Evolutionary conservation across 2,797 vertebrate species (phyloP).

Genomic region (Lepus townsendii): DNA sequence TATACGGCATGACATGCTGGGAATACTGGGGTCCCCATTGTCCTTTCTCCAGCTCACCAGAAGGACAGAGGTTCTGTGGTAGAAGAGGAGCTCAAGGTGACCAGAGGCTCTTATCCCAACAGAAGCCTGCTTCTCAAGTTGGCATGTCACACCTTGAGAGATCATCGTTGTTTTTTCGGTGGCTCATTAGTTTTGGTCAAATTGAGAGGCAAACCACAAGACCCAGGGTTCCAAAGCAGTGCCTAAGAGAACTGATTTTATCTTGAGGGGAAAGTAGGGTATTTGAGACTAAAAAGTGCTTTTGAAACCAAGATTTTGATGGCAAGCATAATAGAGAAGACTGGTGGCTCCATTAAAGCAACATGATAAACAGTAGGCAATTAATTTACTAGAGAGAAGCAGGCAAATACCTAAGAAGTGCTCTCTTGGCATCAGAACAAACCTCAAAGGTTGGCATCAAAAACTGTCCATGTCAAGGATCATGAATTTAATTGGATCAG

Average conservation of each 20-base stretch:
- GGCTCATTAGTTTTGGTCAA: background rate
- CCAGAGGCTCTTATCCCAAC: background rate
- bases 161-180: background rate
- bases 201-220: background rate
- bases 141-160: background rate
- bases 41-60: background rate
- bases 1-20: background rate
- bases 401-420: background rate
- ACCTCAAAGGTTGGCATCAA: background rate
- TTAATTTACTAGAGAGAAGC: background rate
- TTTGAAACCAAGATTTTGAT: background rate
- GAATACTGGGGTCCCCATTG: background rate
- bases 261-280: background rate
- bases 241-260: background rate
- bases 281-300: background rate
- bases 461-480: background rate
- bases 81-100: background rate
- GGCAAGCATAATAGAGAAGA: background rate
- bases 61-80: background rate
- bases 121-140: background rate
- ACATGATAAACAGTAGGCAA: background rate
- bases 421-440: background rate
- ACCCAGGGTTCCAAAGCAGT: background rate
- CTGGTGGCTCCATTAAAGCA: background rate
- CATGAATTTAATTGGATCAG: background rate